Evolutionary conservation across 2,113 vertebrate species (phyloP), one percentile per base, ranked within the genome.

Genomic region (Panthera uncia): DNA sequence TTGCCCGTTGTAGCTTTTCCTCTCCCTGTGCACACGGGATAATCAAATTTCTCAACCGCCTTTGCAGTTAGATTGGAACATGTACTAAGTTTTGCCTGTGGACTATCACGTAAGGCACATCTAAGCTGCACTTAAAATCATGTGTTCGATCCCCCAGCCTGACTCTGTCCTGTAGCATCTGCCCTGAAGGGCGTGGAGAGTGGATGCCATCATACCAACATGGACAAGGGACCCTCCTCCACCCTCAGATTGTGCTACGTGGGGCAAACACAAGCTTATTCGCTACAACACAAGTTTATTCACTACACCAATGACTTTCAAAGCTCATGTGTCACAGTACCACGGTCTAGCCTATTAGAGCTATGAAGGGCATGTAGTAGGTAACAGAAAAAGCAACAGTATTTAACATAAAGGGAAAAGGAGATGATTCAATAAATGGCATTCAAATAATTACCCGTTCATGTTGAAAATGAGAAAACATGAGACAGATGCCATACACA

Each of bases 41-140:
- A 7, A 38, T 5, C 1, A 5, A n/a, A 5, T 8, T 1, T 21
- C 63, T 25, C 31, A 33, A 61, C 10, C 8, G 13, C 73, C 19
- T 48, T 18, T 1, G 5, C 87, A 21, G 1, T 16, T 16, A 21
- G 12, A 7, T 1, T 11, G 8, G 18, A 36, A 69, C 14, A 0
- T 7, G 16, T 1, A 4, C 7, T 9, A 8, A 45, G 31, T 16
- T 18, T 50, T 36, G 7, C 19, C 33, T 61, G 1, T 0, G 4
- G 41, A 29, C 27, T 7, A 7, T 36, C 23, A 31, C 3, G 1
- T 12, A n/a, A 83, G 36, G 27, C 36, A 6, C 0, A 3, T 6
- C 7, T 12, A 27, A 29, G 18, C 45, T 7, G 36, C 50, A 18
- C 25, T 63, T 29, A 21, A 4, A n/a, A 7, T 15, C 65, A 2